A percentile compares a stretch with the other conserved stretches of the same genome.
phyloP scores from a whole-genome alignment of 2,888 invertebrate species.

The Melangyna quadrimaculata region DNA sequence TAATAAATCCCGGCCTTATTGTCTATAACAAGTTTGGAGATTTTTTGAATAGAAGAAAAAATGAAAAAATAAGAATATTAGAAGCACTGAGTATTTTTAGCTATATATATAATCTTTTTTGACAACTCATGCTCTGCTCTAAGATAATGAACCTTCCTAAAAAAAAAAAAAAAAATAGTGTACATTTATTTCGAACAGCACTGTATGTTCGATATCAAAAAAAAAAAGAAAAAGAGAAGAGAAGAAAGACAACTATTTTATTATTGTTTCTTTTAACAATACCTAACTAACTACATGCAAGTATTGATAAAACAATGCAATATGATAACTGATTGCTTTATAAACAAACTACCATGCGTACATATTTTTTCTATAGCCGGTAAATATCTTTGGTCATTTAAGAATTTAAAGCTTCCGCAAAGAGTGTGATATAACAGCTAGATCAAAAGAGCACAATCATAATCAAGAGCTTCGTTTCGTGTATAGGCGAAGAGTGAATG shows the following conservation, averaged over 20 bases:
- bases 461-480: neutral
- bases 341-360: neutral
- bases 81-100: too few relatives aligned
- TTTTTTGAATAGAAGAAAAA: too few relatives aligned
- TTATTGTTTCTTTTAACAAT: neutral
- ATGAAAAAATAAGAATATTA: too few relatives aligned
- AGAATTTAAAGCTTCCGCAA: neutral
- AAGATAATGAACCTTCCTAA: too few relatives aligned
- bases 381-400: slow-evolving; percentile 1
- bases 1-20: too few relatives aligned
- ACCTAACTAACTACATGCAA: too few relatives aligned
- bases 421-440: neutral
- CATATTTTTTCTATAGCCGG: neutral
- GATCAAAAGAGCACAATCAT: neutral
- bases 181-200: neutral
- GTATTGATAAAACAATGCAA: neutral
- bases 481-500: neutral
- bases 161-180: too few relatives aligned
- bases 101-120: too few relatives aligned
- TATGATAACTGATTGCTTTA: neutral
- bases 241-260: neutral
- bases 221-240: neutral
- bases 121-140: too few relatives aligned
- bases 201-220: neutral
- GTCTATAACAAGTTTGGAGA: too few relatives aligned